Evolutionary conservation across 2,797 vertebrate genomes (phyloP), one percentile per base, ranked within the genome.

Genomic region (Eulemur albifrons): DNA sequence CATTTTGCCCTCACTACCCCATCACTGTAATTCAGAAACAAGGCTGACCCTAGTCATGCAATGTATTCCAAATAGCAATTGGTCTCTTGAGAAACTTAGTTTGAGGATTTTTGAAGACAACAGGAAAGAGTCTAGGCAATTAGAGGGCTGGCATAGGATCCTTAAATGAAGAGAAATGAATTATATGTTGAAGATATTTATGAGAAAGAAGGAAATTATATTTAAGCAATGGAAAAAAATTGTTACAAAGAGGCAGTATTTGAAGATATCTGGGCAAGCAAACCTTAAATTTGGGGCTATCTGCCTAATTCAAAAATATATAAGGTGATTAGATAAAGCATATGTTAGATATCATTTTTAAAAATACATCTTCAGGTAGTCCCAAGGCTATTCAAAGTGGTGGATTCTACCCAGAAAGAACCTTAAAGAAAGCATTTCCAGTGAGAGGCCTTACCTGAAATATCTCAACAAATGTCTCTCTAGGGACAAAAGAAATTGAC

Each of bases 121-220:
- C 7, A 83, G 30, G 52, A 67, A 82, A 80, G 48, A 90, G 6
- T 30, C 38, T 2, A 95, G 54, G 72, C 86, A 76, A 88, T 86
- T 88, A 88, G 82, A 95, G 61, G 67, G 15, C 40, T 94, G 73
- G 27, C 4, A 76, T 54, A 27, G 45, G 70, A 21, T 65, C 20
- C 30, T 75, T n/a, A 89, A 93, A 73, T 79, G 65, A 96, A 92
- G 75, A 85, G 54, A 85, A 91, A 86, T 83, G 38, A 94, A 92
- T 90, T 82, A 79, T 43, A 89, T 50, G 25, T 92, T 96, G 67
- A 48, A 45, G 32, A 77, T 73, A 79, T 88, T 92, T 94, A 57
- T 96, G 82, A 86, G 92, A 77, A 73, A 94, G 25, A 67, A 79
- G 65, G 40, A 89, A 73, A 89, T 94, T 92, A 50, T 90, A 84